Base-by-base conservation (phyloP, 2,797 vertebrate species). In the Eidolon dupreanum region DNA sequence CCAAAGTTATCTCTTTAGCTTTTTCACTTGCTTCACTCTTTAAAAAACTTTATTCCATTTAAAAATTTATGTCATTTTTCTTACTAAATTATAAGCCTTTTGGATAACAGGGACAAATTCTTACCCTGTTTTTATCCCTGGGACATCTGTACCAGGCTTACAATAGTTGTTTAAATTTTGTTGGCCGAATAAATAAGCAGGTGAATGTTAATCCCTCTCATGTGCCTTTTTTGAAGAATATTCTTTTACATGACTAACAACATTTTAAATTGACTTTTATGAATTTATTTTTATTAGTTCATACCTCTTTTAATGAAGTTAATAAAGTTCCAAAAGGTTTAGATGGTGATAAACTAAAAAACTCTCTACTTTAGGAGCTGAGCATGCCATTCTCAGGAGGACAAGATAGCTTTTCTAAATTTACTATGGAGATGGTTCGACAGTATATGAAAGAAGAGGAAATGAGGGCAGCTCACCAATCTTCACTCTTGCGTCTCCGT, bases 361-460 rank as follows among this genome's bases (percentile, higher is more conserved):
- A 78, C 17, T 96, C 84, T 97, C 31, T 96, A 28, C 97, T 97
- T 90, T 97, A 99, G 98, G 99, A 99, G 66, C 97, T 98, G 77
- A 99, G 98, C 95, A 99, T 99, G 97, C 98, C 99, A 0, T 99
- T 99, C 98, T 99, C 99, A 49, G 98, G 99, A 43, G 99, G 99
- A 3, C 99, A 99, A 92, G 99, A 99, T 74, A 99, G 99, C 98
- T 99, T 99, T 97, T 99, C 99, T 41, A 99, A 99, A 96, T 99
- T 99, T 97, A 99, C 99, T 6, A 99, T 99, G 99, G 99, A 99
- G 97, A 99, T 99, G 99, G 99, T 99, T 43, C 99, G 99, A 10
- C 99, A 99, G 96, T 99, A 99, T 97, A 99, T 99, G 99, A 99
- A 99, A 90, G 99, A 99, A 73, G 99, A 99, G 95, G 99, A 99